A percentile compares a stretch with the other conserved stretches of the same genome.
Conservation (phyloP, 2,113 vertebrate species). For the Nestor notabilis region DNA sequence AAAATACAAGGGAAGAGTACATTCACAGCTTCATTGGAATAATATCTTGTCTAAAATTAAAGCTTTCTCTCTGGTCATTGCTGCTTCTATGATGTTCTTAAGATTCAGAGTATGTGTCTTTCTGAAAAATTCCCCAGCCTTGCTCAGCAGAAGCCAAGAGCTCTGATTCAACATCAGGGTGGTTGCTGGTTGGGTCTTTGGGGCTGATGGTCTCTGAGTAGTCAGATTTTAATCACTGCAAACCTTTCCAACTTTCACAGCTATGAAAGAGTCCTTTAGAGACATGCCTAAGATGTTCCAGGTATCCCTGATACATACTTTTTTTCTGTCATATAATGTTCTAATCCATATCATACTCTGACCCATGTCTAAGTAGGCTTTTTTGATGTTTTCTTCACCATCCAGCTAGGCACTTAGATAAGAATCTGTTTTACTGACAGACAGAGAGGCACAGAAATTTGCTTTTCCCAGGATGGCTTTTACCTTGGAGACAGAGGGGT, state of each 20-base stretch:
- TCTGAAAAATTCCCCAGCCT: background rate
- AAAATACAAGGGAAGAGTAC: background rate
- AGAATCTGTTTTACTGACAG: background rate
- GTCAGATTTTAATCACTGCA: background rate
- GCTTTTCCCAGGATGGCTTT: background rate
- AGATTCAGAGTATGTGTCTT: background rate
- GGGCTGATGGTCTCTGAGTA: no score
- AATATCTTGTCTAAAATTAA: background rate
- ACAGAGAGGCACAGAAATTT: background rate
- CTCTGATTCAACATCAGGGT: background rate
- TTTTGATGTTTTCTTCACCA: background rate
- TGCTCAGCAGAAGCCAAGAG: background rate
- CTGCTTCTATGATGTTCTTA: background rate
- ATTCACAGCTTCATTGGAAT: background rate
- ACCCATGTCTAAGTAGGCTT: background rate
- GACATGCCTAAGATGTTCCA: background rate
- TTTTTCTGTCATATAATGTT: fast-evolving
- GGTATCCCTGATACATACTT: fast-evolving
- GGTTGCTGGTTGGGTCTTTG: background rate
- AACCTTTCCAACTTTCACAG: background rate
- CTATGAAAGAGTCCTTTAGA: background rate
- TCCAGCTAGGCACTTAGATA: background rate
- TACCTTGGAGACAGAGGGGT: background rate
- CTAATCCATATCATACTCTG: background rate
- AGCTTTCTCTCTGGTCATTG: background rate